phyloP scores from a whole-genome alignment of 2,888 invertebrate species.

The Heliconius aoede region DNA sequence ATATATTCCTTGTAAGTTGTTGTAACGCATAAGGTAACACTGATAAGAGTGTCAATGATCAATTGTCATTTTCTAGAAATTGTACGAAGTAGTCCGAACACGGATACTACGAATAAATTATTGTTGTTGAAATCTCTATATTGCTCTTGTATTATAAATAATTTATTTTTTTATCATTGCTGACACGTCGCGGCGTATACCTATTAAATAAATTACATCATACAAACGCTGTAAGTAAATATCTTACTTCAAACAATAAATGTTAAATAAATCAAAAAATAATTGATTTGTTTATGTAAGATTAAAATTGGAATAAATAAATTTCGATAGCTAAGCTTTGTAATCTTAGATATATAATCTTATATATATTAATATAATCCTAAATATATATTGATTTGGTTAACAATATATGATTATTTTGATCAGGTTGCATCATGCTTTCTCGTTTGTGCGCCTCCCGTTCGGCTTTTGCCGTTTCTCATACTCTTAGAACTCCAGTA shows the following conservation, averaged over 20 bases:
- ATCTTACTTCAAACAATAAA: background rate
- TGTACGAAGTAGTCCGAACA: slow-evolving; percentile 4
- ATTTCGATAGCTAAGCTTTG: background rate
- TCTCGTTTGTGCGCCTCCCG: slow-evolving; percentile 77
- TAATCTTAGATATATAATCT: background rate
- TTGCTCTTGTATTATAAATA: background rate
- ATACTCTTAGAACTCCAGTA: slow-evolving; percentile 70
- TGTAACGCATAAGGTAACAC: slow-evolving; percentile 1
- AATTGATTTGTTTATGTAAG: background rate
- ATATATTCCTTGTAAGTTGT: too few relatives aligned
- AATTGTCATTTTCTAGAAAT: slow-evolving; percentile 27
- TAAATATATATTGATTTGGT: too few relatives aligned
- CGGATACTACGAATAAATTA: slow-evolving; percentile 20
- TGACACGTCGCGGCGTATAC: background rate
- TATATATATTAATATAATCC: too few relatives aligned
- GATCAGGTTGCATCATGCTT: slow-evolving; percentile 72
- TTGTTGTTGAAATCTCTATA: slow-evolving; percentile 11
- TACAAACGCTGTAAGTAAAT: slow-evolving; percentile 3
- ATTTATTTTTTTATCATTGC: background rate
- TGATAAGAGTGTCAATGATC: background rate
- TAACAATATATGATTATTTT: slow-evolving; percentile 4
- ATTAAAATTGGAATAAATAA: background rate
- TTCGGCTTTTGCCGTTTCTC: slow-evolving; percentile 65
- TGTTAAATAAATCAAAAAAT: background rate
- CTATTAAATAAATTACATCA: background rate